A percentile compares a stretch with the other conserved stretches of the same genome.
phyloP scores from a whole-genome alignment of 1,140 invertebrate genomes.

The Monochamus saltuarius region DNA sequence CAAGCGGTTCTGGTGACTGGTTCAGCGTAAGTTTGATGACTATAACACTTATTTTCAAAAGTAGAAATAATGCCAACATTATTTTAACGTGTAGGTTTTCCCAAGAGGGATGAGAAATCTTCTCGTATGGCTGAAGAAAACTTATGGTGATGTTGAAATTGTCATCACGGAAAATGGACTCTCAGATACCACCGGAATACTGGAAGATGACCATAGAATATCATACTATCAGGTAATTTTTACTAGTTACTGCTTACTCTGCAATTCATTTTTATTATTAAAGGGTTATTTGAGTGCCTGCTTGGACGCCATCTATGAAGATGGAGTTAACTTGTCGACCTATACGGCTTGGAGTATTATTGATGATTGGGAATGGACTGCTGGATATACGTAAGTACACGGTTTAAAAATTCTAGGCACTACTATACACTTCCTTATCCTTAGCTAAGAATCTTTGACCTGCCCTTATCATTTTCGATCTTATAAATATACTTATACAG shows the following conservation, averaged over 20 bases:
- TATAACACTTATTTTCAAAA: too few relatives aligned
- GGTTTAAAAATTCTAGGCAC: too few relatives aligned
- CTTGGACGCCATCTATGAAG: slow-evolving; percentile 48
- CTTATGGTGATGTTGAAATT: slow-evolving; percentile 23
- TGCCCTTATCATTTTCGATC: too few relatives aligned
- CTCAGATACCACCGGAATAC: slow-evolving; percentile 29
- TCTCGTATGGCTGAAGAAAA: slow-evolving; percentile 31
- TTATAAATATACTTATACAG: too few relatives aligned
- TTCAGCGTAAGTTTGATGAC: too few relatives aligned
- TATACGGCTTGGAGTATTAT: slow-evolving; percentile 65
- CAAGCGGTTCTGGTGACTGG: too few relatives aligned
- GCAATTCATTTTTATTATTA: too few relatives aligned
- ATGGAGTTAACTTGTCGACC: slow-evolving; percentile 49
- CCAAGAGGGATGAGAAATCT: slow-evolving; percentile 37
- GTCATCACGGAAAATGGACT: slow-evolving; percentile 30
- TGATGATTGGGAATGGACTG: slow-evolving; percentile 66
- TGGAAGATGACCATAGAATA: slow-evolving; percentile 58
- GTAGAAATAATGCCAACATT: too few relatives aligned
- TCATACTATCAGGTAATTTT: slow-evolving; percentile 47
- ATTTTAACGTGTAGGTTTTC: slow-evolving; percentile 10
- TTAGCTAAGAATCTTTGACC: too few relatives aligned
- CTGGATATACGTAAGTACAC: slow-evolving; percentile 55
- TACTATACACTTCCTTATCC: too few relatives aligned
- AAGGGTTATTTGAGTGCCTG: slow-evolving; percentile 52
- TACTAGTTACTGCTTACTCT: too few relatives aligned